Conservation (phyloP, 2,888 invertebrate genomes). For the Elgonia sp. region DNA sequence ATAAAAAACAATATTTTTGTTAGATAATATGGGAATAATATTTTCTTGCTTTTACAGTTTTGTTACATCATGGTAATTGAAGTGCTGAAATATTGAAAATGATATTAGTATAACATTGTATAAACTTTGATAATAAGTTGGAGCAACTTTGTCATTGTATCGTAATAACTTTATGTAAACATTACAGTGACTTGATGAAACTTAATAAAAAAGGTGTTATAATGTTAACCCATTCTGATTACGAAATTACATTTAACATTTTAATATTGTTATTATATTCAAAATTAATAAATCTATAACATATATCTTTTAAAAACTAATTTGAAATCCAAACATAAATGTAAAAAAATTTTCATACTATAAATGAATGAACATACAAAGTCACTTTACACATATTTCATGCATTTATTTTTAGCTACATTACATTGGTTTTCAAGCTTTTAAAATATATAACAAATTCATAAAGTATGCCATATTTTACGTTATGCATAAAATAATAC, state of each 20-base stretch:
- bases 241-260: neutral
- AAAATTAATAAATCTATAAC: neutral
- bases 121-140: slow-evolving; percentile 19
- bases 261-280: neutral
- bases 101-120: slow-evolving; percentile 17
- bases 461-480: too few species aligned
- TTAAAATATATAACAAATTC: too few species aligned
- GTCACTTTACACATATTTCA: too few species aligned
- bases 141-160: slow-evolving; percentile 23
- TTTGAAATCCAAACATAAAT: too few species aligned
- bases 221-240: neutral
- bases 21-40: neutral
- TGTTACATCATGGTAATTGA: slow-evolving; percentile 12
- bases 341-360: too few species aligned
- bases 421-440: too few species aligned
- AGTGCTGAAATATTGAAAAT: slow-evolving; percentile 12
- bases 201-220: neutral
- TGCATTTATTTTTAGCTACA: too few species aligned
- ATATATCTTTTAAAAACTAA: too few species aligned
- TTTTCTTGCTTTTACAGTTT: slow-evolving; percentile 9
- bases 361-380: too few species aligned
- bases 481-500: too few species aligned
- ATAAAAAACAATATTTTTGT: too few species aligned
- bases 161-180: slow-evolving; percentile 17
- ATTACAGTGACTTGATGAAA: slow-evolving; percentile 27